A percentile compares a stretch with the other conserved stretches of the same genome.
Conservation (phyloP, 2,888 invertebrate genomes). For the Tineola bisselliella region DNA sequence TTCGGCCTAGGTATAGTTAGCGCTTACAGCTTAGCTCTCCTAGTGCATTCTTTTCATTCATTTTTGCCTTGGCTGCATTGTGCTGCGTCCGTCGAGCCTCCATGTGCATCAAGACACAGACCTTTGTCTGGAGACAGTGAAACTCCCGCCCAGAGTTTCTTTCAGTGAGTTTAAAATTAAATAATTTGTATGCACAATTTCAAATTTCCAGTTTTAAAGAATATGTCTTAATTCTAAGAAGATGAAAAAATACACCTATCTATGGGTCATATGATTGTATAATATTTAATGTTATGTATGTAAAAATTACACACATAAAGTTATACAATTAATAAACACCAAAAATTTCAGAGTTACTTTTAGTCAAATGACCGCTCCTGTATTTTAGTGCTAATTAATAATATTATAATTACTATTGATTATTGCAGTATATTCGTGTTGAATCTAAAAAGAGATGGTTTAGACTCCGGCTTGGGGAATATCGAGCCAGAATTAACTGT, state of each 20-base stretch:
- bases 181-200: not conserved
- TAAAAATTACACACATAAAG: too few relatives aligned
- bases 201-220: too few relatives aligned
- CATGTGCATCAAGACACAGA: slow-evolving; percentile 52
- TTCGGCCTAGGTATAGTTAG: slow-evolving; percentile 38
- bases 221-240: too few relatives aligned
- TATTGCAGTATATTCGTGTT: slow-evolving; percentile 47
- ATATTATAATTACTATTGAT: too few relatives aligned
- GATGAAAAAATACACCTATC: too few relatives aligned
- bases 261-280: too few relatives aligned
- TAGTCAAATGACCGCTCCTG: too few relatives aligned
- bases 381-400: too few relatives aligned
- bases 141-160: slow-evolving; percentile 51
- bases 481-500: slow-evolving; percentile 42
- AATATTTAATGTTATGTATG: too few relatives aligned
- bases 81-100: slow-evolving; percentile 40
- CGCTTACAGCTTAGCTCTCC: slow-evolving; percentile 46
- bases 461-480: slow-evolving; percentile 43
- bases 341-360: too few relatives aligned
- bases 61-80: slow-evolving; percentile 62
- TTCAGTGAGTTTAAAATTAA: slow-evolving; percentile 36
- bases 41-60: slow-evolving; percentile 47
- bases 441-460: slow-evolving; percentile 39
- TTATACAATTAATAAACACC: too few relatives aligned
- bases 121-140: slow-evolving; percentile 38